Conservation (phyloP, 2,797 vertebrate genomes). For the Hylomyscus alleni region DNA sequence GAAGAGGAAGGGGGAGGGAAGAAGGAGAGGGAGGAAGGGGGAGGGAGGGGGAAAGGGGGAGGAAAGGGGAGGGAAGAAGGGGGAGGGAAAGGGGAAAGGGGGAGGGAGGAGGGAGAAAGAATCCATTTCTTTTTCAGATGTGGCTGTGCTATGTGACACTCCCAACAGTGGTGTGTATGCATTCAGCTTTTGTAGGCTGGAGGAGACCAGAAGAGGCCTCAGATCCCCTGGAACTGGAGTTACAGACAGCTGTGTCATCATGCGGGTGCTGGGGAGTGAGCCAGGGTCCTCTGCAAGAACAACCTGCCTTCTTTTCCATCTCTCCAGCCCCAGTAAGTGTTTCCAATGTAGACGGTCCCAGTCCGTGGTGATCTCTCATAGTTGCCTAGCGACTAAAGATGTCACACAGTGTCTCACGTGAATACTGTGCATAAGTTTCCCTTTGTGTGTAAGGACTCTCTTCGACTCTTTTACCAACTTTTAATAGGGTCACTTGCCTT, state of each 20-base stretch:
- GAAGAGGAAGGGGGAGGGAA: accelerated
- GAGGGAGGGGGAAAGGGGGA: accelerated
- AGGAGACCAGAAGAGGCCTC: background rate
- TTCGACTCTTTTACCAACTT: slow-evolving; percentile 20
- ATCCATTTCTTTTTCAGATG: background rate
- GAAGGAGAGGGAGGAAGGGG: accelerated
- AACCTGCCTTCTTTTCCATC: background rate
- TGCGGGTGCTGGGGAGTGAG: background rate
- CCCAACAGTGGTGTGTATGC: background rate
- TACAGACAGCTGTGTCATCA: background rate
- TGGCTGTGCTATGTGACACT: background rate
- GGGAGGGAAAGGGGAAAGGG: no score
- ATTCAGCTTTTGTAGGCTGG: background rate
- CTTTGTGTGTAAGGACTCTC: background rate
- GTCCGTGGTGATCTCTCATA: background rate
- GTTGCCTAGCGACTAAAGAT: background rate
- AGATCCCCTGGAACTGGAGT: background rate
- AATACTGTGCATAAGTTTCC: background rate
- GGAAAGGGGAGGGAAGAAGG: no score
- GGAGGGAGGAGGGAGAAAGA: background rate
- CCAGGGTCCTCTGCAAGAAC: background rate
- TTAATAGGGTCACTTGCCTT: slow-evolving; percentile 13
- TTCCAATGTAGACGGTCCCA: background rate
- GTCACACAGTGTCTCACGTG: background rate
- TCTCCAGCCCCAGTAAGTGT: background rate